Base-by-base conservation (phyloP, 2,797 vertebrate genomes). In the Sebastes hubbsi region DNA sequence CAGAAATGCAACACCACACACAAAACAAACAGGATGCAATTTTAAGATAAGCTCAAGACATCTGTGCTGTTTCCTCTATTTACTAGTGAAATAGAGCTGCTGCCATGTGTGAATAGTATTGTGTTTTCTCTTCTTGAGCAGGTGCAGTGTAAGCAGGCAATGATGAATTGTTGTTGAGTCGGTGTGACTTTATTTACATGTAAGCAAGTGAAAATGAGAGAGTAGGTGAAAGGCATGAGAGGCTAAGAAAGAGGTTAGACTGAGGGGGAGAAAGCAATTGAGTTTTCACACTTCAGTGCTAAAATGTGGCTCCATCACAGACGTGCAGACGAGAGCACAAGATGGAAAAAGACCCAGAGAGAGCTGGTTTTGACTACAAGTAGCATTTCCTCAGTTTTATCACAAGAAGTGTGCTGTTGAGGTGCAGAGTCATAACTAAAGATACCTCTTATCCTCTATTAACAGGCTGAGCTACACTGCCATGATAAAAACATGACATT, bases 251-350 rank as follows among this genome's bases (percentile, higher is more conserved):
- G 7, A 69, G n/a, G 54, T 58, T 27, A 67, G 24, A 55, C 46
- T 30, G 10, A n/a, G 36, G 27, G 34, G 4, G n/a, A 36, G 8
- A 27, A 55, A 34, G n/a, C 16, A 3, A 54, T 1, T 65, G 75
- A 60, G 24, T 78, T 85, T 88, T 92, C 59, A 87, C 88, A 92
- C 75, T 16, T 78, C 1, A 12, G 20, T 80, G 77, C 6, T 62
- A 76, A 87, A 88, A 91, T 86, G 86, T 67, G 72, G 49, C 61
- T 80, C 59, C 3, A 27, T 72, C 49, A 66, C 46, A 58, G 27
- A 4, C 61, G 77, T 25, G 56, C 54, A 49, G 70, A 22, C 20
- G 42, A 52, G 38, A 70, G 24, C 65, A 38, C 13, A 56, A 73
- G 34, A 59, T 2, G 10, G 66, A 62, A 60, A 16, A 8, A 68